These are phyloP conservation scores for Neodiprion lecontei DNA, from an alignment of 1,140 invertebrate genomes.

Conservation along the genomic window DNA sequence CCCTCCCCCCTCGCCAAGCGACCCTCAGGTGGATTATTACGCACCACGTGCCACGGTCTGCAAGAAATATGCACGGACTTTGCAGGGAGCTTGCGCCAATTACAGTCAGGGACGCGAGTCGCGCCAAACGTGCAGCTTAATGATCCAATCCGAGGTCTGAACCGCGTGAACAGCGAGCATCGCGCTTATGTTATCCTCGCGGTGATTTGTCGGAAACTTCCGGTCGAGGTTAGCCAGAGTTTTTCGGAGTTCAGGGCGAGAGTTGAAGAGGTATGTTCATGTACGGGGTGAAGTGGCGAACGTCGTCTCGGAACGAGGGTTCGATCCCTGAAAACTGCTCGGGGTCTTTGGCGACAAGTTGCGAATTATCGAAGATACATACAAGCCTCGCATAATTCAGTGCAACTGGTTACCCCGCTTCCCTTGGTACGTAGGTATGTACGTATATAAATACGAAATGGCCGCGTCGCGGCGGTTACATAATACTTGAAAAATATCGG, in stretches of 20 bases:
- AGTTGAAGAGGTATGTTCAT: no score
- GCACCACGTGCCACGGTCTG: not conserved
- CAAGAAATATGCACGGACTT: no score
- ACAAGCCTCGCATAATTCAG: constrained; percentile 1
- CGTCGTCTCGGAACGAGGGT: not conserved
- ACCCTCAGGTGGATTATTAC: not conserved
- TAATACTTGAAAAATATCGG: not conserved
- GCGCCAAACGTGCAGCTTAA: no score
- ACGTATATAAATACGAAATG: not conserved
- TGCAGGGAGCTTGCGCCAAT: no score
- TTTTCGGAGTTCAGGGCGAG: no score
- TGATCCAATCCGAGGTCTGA: no score
- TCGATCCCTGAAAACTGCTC: not conserved
- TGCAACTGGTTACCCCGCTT: not conserved
- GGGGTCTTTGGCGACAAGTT: constrained; percentile 4
- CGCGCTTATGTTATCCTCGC: no score
- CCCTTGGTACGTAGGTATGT: not conserved
- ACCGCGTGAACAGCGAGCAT: no score
- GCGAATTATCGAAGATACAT: not conserved
- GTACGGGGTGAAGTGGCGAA: no score
- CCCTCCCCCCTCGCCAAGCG: not conserved
- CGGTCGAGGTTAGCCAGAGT: no score
- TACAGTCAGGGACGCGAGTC: no score
- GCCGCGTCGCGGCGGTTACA: not conserved
- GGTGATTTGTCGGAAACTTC: no score